phyloP scores from a whole-genome alignment of 2,113 vertebrate species.

The Strix aluco region DNA sequence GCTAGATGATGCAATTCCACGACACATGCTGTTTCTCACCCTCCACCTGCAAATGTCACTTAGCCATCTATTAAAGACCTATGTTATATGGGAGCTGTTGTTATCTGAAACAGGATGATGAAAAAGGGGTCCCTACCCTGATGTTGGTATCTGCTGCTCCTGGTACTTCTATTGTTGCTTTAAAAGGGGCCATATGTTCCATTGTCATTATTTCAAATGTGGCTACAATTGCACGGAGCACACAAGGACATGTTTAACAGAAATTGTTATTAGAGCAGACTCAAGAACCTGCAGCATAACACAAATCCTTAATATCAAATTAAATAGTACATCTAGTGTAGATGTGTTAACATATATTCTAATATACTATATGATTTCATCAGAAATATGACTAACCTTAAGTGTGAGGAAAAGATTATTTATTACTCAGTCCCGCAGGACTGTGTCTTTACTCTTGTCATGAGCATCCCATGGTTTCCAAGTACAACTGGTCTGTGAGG shows the following conservation, averaged over 20 bases:
- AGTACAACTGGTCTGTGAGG: background rate
- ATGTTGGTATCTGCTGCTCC: background rate
- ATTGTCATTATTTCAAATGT: background rate
- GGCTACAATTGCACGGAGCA: background rate
- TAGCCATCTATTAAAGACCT: background rate
- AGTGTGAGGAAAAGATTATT: background rate
- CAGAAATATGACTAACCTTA: background rate
- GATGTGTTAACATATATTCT: background rate
- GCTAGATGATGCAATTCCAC: background rate
- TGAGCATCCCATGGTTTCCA: background rate
- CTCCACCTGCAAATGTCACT: background rate
- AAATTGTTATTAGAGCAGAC: background rate
- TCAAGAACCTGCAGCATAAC: background rate
- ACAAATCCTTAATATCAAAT: background rate
- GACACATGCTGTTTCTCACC: background rate
- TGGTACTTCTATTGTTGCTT: background rate
- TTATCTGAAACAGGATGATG: background rate
- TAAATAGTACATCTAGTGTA: background rate
- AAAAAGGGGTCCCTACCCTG: background rate
- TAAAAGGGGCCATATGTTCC: background rate
- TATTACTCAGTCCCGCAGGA: background rate
- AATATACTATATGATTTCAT: background rate
- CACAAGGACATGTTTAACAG: background rate
- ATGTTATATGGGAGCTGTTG: background rate
- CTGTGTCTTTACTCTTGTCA: background rate